These are phyloP conservation scores for Ips nitidus DNA, from an alignment of 1,140 invertebrate species.

Conservation along the genomic window DNA sequence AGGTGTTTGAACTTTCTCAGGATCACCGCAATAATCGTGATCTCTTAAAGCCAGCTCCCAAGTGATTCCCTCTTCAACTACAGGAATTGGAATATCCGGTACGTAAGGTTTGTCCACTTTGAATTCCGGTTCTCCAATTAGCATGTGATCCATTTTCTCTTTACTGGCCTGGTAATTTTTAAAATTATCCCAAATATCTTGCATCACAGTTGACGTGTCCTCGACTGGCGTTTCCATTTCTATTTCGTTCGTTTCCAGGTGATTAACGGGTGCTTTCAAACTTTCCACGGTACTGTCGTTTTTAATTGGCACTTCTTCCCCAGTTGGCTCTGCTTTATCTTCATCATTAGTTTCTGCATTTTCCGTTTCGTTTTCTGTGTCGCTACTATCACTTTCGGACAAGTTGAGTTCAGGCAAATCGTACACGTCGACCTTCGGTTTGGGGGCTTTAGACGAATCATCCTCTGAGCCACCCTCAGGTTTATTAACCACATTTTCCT, in stretches of 20 bases:
- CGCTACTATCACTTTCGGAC: conserved; percentile 76
- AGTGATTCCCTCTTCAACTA: conserved; percentile 26
- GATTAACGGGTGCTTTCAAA: conserved; percentile 1
- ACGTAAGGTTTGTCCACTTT: conserved; percentile 22
- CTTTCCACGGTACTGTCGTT: background rate
- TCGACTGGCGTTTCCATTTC: conserved; percentile 11
- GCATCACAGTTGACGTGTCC: conserved; percentile 54
- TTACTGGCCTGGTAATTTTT: conserved; percentile 66
- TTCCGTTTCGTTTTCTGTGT: conserved; percentile 63
- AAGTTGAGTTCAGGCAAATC: conserved; percentile 79
- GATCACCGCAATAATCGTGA: conserved; percentile 57
- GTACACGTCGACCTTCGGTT: conserved; percentile 62
- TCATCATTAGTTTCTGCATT: background rate
- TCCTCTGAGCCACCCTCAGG: conserved; percentile 50
- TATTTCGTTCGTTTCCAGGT: conserved; percentile 4
- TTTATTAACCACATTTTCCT: conserved; percentile 42
- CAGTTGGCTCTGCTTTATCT: conserved; percentile 18
- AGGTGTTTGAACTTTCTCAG: conserved; percentile 29
- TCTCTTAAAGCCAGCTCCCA: conserved; percentile 47
- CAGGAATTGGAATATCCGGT: conserved; percentile 33
- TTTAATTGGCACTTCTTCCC: background rate
- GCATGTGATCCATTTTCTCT: conserved; percentile 52
- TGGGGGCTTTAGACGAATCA: conserved; percentile 65
- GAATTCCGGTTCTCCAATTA: conserved; percentile 25
- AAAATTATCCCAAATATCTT: conserved; percentile 83